Evolutionary conservation across 2,888 invertebrate species (phyloP), one percentile per base, ranked within the genome.

Genomic region (Pandemis corylana): DNA sequence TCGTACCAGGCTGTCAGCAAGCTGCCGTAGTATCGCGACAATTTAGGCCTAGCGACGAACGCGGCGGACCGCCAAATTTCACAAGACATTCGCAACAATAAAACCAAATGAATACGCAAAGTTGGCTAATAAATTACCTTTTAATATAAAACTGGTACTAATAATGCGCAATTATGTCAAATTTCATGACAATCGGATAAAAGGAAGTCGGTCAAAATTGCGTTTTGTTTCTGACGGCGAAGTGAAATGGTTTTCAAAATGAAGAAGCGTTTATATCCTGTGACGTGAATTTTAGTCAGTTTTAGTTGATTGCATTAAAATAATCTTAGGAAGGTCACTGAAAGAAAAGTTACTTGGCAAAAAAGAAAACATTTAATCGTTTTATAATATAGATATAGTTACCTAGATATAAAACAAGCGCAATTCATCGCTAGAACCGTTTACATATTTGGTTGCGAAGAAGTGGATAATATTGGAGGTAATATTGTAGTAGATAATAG

Each of bases 1-100:
- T 5, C 5, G 15, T 85, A 89, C 88, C 77, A 89, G 89, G 88
- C 78, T 77, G 79, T 13, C 88, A 89, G 81, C 76, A 78, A 66
- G 20, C 71, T 72, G 76, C 9, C 63, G 70, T 56, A 66, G 53
- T 64, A 13, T 15, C 59, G 46, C 15, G 28, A 46, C 44, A 46
- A 73, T 73, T 73, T 73, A 73, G 75, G 75, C 71, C 62, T 71
- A 74, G n/a, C 53, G 64, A 20, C 64, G 20, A 46, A 15, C 15
- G 4, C 44, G 28, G 41, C 62, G 41, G 12, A 59, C 67, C 53
- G 67, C 15, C 46, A 7, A 68, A 68, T 72, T 71, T 44, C 13
- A 46, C 12, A 36, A 44, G n/a, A 10, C 44, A 46, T 64, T 68
- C 15, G 12, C 63, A 15, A 5, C 10, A 44, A 59, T 12, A 59